Evolutionary conservation across 2,888 invertebrate genomes (phyloP), one percentile per base, ranked within the genome.

Genomic region (Drosophila nigritarsus): DNA sequence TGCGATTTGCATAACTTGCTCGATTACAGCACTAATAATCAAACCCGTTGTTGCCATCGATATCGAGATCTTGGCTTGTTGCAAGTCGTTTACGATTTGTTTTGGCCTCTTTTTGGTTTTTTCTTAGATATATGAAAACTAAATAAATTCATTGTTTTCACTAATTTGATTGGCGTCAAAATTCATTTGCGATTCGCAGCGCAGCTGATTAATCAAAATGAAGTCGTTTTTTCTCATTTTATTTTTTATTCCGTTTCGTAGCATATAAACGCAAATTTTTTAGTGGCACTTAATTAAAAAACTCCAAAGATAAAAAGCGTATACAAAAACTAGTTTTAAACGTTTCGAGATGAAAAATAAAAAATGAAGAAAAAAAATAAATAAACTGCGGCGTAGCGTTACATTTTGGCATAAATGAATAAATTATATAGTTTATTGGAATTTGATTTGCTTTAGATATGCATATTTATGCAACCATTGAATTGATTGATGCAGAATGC

Each of bases 221-320:
- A 68, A 77, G 53, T 42, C 24, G 38, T 58, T 48, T 60, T 48
- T 18, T 65, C 18, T 30, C 32, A 32, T 32, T 32, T 32, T 0
- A 32, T 54, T 27, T 27, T 15, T 13, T 30, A 18, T 5, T 55
- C 27, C 27, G 36, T 53, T 61, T 72, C 55, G 50, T 54, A 29
- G 27, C 73, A 73, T 48, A 74, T 48, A 73, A 73, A 76, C 53
- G 72, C 68, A 66, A 66, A 70, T 71, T 72, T 65, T 70, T 82
- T 83, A 83, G 80, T 75, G 75, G 75, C 87, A 86, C 84, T 83
- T 88, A 82, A 88, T 86, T 86, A 86, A 86, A 88, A 30, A 45
- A 8, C 15, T 4, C 53, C 56, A 55, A 70, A 83, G 75, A 86
- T 83, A 83, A 83, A 80, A 55, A 45, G 15, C 59, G 61, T 59